Base-by-base conservation (phyloP, 1,140 invertebrate genomes). In the Drosophila jambulina region DNA sequence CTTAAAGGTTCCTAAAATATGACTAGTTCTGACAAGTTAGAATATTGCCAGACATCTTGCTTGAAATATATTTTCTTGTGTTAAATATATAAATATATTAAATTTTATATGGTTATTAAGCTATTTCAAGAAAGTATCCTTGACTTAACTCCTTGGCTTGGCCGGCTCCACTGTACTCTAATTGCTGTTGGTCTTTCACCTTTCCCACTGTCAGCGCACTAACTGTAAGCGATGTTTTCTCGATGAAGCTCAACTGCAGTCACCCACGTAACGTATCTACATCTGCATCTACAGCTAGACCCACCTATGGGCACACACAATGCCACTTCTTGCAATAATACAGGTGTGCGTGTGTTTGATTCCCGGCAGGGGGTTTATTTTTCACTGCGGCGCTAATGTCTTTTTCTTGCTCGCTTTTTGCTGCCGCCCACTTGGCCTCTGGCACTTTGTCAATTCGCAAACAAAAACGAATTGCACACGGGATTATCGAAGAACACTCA, bases 361-460 rank as follows among this genome's bases (percentile, higher is more conserved):
- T 38, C 62, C n/a, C 42, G 43, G 57, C 40, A 62, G 61, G 25
- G 43, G 68, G 69, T 80, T 77, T 84, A 78, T 75, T 67, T 78
- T 85, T 61, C 54, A 77, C 64, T 45, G 64, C 56, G 78, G 32
- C 69, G 78, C 79, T 85, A 85, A 85, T 85, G 82, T 79, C 75
- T 65, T 87, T 86, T 86, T 86, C 82, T 82, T 85, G 82, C 82
- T 86, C 70, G 58, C 69, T 68, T 77, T 82, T 79, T 71, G 40
- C 42, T 49, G 57, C 56, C 45, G 23, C 49, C 48, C 27, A 48
- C 69, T 68, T 78, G 65, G 61, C 82, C 82, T 85, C 78, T 86
- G 82, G 83, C 82, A 85, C 83, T 85, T 85, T 85, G 82, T 82
- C 82, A 87, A 85, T 86, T 78, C 79, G 61, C 78, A 82, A 83